Conservation (phyloP, 2,797 vertebrate species). For the Esox lucius region DNA sequence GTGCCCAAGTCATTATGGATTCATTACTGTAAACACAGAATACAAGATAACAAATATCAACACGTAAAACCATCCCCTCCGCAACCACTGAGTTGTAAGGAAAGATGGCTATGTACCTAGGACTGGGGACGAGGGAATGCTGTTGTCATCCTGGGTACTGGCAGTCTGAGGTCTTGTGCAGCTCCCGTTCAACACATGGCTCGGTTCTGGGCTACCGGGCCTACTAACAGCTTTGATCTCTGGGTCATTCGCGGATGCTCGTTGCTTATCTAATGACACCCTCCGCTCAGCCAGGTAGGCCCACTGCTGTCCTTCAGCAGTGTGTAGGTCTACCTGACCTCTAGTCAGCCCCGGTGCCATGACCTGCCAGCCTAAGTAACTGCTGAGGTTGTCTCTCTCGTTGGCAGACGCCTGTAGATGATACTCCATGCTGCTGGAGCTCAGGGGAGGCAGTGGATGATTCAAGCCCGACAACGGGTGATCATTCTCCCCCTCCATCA, state of each 20-base stretch:
- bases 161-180: constrained; percentile 83
- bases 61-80: neutral
- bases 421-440: constrained; percentile 91
- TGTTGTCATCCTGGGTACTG: constrained; percentile 85
- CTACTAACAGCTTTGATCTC: constrained; percentile 88
- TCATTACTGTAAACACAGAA: neutral
- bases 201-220: constrained; percentile 83
- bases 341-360: constrained; percentile 87
- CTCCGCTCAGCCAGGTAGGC: constrained; percentile 62
- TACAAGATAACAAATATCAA: neutral
- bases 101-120: constrained; percentile 80
- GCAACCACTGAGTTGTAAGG: neutral
- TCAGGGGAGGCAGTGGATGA: constrained; percentile 86
- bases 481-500: constrained; percentile 81
- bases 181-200: constrained; percentile 81
- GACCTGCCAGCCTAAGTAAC: constrained; percentile 95
- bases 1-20: neutral
- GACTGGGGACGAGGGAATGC: constrained; percentile 88
- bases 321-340: constrained; percentile 82
- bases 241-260: constrained; percentile 84
- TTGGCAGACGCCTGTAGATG: constrained; percentile 89
- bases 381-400: constrained; percentile 82
- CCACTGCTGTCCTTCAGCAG: constrained; percentile 80
- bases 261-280: constrained; percentile 79
- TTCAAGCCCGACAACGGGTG: constrained; percentile 86